Conservation (phyloP, 2,797 vertebrate genomes). For the Sebastes variabilis region DNA sequence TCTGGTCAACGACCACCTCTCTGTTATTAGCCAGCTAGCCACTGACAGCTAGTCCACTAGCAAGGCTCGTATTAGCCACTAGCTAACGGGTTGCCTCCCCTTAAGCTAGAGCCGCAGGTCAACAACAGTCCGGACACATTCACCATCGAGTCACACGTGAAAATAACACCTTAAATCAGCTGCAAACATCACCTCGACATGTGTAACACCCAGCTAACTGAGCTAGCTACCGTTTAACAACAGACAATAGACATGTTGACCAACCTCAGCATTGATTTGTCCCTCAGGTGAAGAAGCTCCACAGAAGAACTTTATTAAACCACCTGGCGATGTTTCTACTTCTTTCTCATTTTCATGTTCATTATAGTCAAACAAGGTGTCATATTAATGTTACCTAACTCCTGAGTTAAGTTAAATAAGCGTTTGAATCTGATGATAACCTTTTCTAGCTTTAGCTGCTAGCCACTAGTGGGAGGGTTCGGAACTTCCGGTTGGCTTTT, state of each 20-base stretch:
- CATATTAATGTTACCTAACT: neutral
- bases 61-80: neutral
- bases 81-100: neutral
- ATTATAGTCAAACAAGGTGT: neutral
- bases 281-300: slow-evolving; percentile 51
- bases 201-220: slow-evolving; percentile 22
- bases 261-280: slow-evolving; percentile 70
- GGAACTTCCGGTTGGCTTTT: slow-evolving; percentile 61
- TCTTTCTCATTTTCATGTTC: neutral
- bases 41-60: slow-evolving; percentile 25
- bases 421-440: slow-evolving; percentile 40
- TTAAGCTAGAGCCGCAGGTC: neutral
- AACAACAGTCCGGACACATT: neutral
- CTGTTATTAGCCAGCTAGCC: slow-evolving; percentile 57
- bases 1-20: slow-evolving; percentile 47
- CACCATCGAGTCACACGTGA: neutral
- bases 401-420: slow-evolving; percentile 20
- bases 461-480: neutral
- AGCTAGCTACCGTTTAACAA: slow-evolving; percentile 59
- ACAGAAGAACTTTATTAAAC: slow-evolving; percentile 46
- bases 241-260: slow-evolving; percentile 75
- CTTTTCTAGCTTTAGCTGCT: slow-evolving; percentile 51
- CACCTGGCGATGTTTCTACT: neutral
- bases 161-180: neutral
- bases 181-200: neutral